Base-by-base conservation (phyloP, 2,888 invertebrate species). In the Tiliacea citrago region DNA sequence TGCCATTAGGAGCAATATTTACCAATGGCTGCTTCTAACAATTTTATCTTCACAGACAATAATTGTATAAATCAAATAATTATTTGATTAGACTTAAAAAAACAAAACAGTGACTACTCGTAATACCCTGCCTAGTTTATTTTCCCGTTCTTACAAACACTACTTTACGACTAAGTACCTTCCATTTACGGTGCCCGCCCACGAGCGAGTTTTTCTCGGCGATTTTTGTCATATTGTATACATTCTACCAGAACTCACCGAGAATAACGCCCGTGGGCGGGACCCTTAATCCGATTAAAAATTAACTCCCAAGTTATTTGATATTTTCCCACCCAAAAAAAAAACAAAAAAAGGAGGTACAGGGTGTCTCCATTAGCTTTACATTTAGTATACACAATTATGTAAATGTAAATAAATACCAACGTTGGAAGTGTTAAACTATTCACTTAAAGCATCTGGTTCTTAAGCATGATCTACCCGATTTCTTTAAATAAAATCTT, bases 371-470 rank as follows among this genome's bases (percentile, higher is more conserved):
- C 62, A 63, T 81, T 45, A 75, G 57, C 39, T 63, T 63, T 60
- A 12, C 42, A 58, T 35, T 35, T 35, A 55, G 8, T 35, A 9
- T 18, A 49, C n/a, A 63, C 21, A 18, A 62, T 29, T 58, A 58
- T 60, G 29, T 21, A 75, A 60, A 67, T 53, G 45, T 39, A 47
- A 61, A 68, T 53, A 49, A n/a, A n/a, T n/a, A n/a, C n/a, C n/a
- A n/a, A n/a, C n/a, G n/a, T n/a, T n/a, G n/a, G n/a, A n/a, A n/a
- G n/a, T n/a, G n/a, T n/a, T n/a, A 12, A 70, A 62, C 24, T 67
- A 67, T 62, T 68, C 35, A 71, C 24, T 55, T 55, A 77, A n/a
- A 42, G 13, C 55, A 81, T 66, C 53, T 60, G n/a, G 65, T 63
- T 67, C 18, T 24, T 61, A 68, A 68, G n/a, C n/a, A n/a, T n/a